phyloP scores from a whole-genome alignment of 2,888 invertebrate species.

The Saturnia japonica region DNA sequence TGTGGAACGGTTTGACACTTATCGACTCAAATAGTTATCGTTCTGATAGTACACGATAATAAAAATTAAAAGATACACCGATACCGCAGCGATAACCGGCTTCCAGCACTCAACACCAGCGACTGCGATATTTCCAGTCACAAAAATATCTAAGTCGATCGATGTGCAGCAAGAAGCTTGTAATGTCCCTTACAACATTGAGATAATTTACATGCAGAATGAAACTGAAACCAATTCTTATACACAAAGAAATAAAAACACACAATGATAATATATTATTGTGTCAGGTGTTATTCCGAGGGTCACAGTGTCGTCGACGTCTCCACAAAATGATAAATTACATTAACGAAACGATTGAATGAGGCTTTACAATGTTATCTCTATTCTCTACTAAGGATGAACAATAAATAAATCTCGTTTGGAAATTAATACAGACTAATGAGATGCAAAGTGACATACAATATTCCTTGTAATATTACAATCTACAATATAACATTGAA shows the following conservation, averaged over 20 bases:
- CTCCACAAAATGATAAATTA: neutral
- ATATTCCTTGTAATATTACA: neutral
- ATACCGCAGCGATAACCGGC: neutral
- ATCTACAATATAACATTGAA: too few relatives aligned
- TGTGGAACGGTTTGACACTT: neutral
- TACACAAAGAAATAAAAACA: neutral
- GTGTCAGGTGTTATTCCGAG: constrained; percentile 3
- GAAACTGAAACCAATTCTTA: neutral
- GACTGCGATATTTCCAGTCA: neutral
- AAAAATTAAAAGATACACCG: constrained; percentile 1
- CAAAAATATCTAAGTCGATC: neutral
- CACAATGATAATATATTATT: neutral
- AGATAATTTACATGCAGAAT: neutral
- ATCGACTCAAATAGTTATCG: neutral
- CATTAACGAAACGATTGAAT: neutral
- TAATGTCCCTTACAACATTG: neutral
- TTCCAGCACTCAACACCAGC: neutral
- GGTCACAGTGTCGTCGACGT: constrained; percentile 7
- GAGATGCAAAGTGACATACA: neutral
- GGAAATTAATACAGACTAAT: too few relatives aligned
- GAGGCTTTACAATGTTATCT: neutral
- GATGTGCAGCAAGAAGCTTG: neutral
- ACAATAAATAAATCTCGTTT: neutral
- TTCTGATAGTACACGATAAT: neutral
- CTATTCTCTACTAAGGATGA: neutral